phyloP scores from a whole-genome alignment of 2,113 vertebrate genomes.

The Pachycephala philippinensis region DNA sequence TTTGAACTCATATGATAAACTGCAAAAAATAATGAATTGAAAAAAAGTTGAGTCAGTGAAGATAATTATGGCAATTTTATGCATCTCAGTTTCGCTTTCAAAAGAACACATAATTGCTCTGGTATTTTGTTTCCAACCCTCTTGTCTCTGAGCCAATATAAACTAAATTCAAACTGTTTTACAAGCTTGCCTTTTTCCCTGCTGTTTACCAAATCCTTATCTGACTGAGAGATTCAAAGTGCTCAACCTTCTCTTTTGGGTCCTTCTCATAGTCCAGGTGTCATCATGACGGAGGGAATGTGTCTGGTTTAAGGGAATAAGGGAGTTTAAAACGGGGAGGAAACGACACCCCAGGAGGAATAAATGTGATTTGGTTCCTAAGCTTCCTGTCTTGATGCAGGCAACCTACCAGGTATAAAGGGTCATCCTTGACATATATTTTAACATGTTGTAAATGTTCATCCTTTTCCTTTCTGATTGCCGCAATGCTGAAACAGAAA shows the following conservation, averaged over 20 bases:
- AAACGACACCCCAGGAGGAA: not conserved
- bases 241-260: not conserved
- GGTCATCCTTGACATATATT: not conserved
- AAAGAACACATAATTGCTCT: not conserved
- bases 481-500: not conserved
- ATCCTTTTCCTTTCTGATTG: not conserved
- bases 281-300: not conserved
- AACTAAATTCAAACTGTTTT: not conserved
- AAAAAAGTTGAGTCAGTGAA: not conserved
- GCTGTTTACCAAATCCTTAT: not conserved
- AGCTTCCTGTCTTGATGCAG: not conserved
- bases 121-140: constrained; percentile 1
- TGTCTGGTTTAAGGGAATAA: not conserved
- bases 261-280: not conserved
- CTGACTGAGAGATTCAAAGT: not conserved
- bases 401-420: not conserved
- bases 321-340: not conserved
- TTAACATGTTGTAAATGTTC: not conserved
- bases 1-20: not conserved
- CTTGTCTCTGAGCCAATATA: not conserved
- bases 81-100: not conserved
- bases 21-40: not conserved
- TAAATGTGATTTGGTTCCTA: not conserved
- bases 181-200: not conserved
- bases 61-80: not conserved